Conservation (phyloP, 2,888 invertebrate species). For the Tenthredo livida region DNA sequence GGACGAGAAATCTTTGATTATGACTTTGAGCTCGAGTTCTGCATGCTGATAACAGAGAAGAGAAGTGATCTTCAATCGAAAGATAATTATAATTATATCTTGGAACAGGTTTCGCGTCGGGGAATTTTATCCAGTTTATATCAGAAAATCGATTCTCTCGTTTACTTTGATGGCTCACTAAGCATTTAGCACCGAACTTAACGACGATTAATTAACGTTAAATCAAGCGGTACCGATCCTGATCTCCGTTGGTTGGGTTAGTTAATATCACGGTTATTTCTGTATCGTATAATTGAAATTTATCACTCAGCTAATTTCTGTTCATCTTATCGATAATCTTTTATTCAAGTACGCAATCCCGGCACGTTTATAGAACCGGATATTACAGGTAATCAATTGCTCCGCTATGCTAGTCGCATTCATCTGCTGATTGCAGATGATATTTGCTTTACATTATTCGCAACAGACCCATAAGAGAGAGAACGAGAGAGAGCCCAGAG, state of each 20-base stretch:
- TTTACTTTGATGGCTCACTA: conserved; percentile 31
- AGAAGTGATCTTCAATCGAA: conserved; percentile 16
- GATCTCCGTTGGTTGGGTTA: not conserved
- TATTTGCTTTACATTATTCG: not conserved
- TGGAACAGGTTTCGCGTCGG: conserved; percentile 16
- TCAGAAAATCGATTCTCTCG: conserved; percentile 34
- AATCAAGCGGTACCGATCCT: conserved; percentile 34
- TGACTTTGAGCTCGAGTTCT: not conserved
- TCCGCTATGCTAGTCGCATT: not conserved
- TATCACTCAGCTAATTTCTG: conserved; percentile 16
- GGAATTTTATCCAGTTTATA: conserved; percentile 33
- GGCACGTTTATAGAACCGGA: conserved; percentile 1
- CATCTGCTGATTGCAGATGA: not conserved
- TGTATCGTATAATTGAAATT: conserved; percentile 20
- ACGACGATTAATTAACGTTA: conserved; percentile 24
- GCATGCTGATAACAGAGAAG: conserved; percentile 23
- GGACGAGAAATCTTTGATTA: not conserved
- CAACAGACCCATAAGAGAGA: not conserved
- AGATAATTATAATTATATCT: conserved; percentile 37
- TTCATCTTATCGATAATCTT: not conserved
- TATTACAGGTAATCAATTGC: not conserved
- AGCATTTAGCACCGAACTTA: conserved; percentile 20
- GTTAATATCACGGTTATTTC: not conserved
- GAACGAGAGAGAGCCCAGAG: no score
- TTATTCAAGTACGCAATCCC: not conserved